phyloP scores from a whole-genome alignment of 2,113 vertebrate genomes.

The Paraplagusia blochii region DNA sequence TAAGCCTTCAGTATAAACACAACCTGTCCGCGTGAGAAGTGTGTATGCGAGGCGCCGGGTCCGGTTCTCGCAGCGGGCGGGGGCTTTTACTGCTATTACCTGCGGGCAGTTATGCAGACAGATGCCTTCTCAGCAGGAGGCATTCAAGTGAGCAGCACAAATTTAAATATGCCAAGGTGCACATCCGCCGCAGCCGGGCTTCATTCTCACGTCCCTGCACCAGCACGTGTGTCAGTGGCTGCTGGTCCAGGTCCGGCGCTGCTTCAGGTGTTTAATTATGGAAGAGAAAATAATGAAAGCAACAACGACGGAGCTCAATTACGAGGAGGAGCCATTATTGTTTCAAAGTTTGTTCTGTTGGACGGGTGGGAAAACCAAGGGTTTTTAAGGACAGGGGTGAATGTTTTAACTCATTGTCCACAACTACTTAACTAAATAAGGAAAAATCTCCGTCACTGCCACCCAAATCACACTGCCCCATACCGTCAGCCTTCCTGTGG shows the following conservation, averaged over 20 bases:
- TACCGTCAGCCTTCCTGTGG: too few species aligned
- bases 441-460: too few species aligned
- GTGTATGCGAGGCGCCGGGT: slow-evolving; percentile 42
- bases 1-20: slow-evolving; percentile 57
- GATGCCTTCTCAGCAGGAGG: slow-evolving; percentile 66
- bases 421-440: too few species aligned
- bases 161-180: slow-evolving; percentile 24
- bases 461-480: too few species aligned
- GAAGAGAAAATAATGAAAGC: too few species aligned
- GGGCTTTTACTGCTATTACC: slow-evolving; percentile 69
- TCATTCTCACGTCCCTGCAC: slow-evolving; percentile 15
- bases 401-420: too few species aligned
- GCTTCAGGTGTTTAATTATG: too few species aligned
- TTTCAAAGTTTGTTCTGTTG: too few species aligned
- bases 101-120: slow-evolving; percentile 65
- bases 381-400: too few species aligned
- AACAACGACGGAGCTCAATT: background rate
- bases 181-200: slow-evolving; percentile 7
- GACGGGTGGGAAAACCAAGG: too few species aligned
- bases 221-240: background rate
- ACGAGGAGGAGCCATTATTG: too few species aligned
- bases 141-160: slow-evolving; percentile 38
- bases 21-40: slow-evolving; percentile 40
- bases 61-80: slow-evolving; percentile 58
- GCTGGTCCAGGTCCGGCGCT: too few species aligned